These are phyloP conservation scores for Chascanopsetta lugubris DNA, from an alignment of 2,113 vertebrate genomes.

Conservation along the genomic window DNA sequence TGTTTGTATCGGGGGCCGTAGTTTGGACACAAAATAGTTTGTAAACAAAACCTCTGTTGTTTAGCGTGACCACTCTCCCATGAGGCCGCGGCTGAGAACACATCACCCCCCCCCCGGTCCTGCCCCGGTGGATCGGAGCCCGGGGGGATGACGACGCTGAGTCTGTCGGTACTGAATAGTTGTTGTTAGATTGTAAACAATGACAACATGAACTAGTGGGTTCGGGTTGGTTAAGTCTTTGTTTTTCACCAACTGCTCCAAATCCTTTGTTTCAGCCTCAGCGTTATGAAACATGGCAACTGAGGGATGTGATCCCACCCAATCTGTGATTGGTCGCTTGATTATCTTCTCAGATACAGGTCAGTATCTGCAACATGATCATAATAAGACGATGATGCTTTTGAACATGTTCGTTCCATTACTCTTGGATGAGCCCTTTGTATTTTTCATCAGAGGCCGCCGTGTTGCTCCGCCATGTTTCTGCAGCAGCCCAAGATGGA, in stretches of 20 bases:
- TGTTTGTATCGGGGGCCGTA: too few species aligned
- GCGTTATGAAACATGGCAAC: conserved; percentile 21
- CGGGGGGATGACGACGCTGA: conserved; percentile 19
- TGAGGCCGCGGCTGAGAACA: conserved; percentile 27
- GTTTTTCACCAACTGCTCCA: neutral
- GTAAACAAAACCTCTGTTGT: conserved; percentile 4
- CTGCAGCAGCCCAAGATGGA: too few species aligned
- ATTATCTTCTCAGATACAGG: too few species aligned
- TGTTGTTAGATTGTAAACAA: neutral
- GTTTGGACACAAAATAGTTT: neutral
- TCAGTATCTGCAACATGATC: too few species aligned
- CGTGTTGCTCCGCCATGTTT: too few species aligned
- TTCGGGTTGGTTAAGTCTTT: conserved; percentile 1
- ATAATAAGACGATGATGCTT: too few species aligned
- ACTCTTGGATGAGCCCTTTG: too few species aligned
- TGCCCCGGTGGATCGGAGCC: conserved; percentile 12
- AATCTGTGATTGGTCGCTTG: too few species aligned
- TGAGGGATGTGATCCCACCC: too few species aligned
- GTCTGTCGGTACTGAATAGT: neutral
- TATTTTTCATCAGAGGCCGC: too few species aligned
- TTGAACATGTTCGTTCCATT: too few species aligned
- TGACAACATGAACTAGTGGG: neutral
- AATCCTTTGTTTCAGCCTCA: conserved; percentile 12
- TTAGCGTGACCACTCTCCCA: conserved; percentile 49
- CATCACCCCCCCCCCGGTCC: conserved; percentile 12